Percentiles rank a stretch among this genome's conserved stretches.
phyloP scores from a whole-genome alignment of 2,113 vertebrate genomes.

The Spermophilus dauricus region DNA sequence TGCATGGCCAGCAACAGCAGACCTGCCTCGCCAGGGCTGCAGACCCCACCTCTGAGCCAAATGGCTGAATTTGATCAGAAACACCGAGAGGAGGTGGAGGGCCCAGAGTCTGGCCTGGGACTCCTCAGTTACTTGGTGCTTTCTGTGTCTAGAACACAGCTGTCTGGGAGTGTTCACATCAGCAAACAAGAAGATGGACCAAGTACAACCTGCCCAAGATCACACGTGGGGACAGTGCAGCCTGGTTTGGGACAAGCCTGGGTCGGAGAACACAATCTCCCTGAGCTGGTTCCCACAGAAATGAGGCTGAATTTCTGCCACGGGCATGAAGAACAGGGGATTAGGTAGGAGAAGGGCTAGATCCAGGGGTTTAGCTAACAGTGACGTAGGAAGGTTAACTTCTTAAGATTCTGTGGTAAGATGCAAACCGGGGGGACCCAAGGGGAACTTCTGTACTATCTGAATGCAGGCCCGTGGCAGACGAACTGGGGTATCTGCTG shows the following conservation, averaged over 20 bases:
- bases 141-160: not conserved
- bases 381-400: not conserved
- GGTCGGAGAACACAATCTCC: not conserved
- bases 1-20: not conserved
- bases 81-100: not conserved
- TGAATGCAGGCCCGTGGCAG: rapidly evolving
- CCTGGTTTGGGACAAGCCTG: not conserved
- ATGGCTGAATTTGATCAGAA: not conserved
- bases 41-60: not conserved
- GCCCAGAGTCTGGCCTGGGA: not conserved
- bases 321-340: no score
- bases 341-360: not conserved
- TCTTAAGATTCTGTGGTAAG: no score
- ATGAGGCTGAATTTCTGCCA: not conserved
- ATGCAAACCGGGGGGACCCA: not conserved
- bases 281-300: not conserved
- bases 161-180: no score
- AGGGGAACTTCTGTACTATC: rapidly evolving
- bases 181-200: not conserved
- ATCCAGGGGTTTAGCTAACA: no score
- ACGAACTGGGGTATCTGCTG: rapidly evolving
- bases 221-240: not conserved
- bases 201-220: not conserved
- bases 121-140: not conserved
- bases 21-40: not conserved